phyloP scores from a whole-genome alignment of 2,888 invertebrate species.

The Hanleya hanleyi region DNA sequence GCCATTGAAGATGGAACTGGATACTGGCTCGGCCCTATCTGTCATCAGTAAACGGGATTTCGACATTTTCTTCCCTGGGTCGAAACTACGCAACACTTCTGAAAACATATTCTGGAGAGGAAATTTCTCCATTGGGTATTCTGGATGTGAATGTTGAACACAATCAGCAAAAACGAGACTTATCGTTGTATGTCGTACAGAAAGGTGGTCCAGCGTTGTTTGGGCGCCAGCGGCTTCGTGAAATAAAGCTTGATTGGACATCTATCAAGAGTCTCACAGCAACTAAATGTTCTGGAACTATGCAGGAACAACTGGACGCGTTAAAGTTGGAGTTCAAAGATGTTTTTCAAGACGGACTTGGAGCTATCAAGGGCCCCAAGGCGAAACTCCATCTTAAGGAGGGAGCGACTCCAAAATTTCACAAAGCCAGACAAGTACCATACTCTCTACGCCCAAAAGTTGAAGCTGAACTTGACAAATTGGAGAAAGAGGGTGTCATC shows the following conservation, averaged over 20 bases:
- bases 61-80: background rate
- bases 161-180: background rate
- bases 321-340: background rate
- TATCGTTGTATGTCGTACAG: background rate
- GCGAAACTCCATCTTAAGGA: background rate
- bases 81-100: background rate
- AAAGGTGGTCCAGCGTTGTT: conserved; percentile 15
- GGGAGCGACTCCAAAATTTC: no score
- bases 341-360: background rate
- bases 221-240: conserved; percentile 22
- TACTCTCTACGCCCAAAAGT: conserved; percentile 27
- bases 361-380: background rate
- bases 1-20: conserved; percentile 35
- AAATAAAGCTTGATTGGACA: conserved; percentile 19
- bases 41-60: no score
- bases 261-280: conserved; percentile 3
- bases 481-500: conserved; percentile 26
- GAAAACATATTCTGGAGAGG: background rate
- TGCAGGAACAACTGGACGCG: no score
- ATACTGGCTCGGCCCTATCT: conserved; percentile 9
- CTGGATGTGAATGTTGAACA: background rate
- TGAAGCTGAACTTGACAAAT: conserved; percentile 20
- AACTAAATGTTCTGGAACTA: no score
- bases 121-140: background rate
- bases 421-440: background rate